Evolutionary conservation across 2,888 invertebrate genomes (phyloP), one percentile per base, ranked within the genome.

Genomic region (Acanthosepion pharaonis): DNA sequence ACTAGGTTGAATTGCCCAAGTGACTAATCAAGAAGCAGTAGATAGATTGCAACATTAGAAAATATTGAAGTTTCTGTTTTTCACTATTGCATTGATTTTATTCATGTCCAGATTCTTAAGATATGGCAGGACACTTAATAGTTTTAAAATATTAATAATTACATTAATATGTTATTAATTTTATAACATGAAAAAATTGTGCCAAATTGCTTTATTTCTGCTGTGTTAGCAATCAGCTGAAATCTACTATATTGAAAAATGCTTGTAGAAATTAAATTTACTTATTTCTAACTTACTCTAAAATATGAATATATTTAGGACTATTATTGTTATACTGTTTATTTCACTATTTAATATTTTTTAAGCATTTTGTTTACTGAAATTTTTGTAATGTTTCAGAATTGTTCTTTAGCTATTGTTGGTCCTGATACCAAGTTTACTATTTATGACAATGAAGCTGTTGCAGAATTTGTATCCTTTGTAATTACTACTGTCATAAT

Each of bases 361-460:
- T 78, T 9, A 28, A 78, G 15, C 15, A 78, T 8, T 28, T 64
- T 64, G 64, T 78, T 78, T n/a, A 9, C 78, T 78, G 8, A 78
- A 6, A 59, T 59, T 91, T 55, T 48, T 49, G 5, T 33, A 4
- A 94, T 94, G 23, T 96, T 97, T 94, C 97, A 98, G 98, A 99
- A 99, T 97, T 99, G 99, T 64, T 99, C 99, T 0, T 98, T 99
- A 96, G 99, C 99, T 0, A 98, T 99, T 95, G 99, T 99, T 6
- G 99, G 99, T 2, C 98, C 99, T 96, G 98, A 98, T 95, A 98
- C 98, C 51, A 98, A 98, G 0, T 98, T 99, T 96, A 98, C 98
- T 95, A 98, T 99, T 95, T 98, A 98, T 95, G 98, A 98, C 95
- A 99, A 99, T 95, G 96, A 98, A 1, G 98, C 98, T 95, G 98